phyloP scores from a whole-genome alignment of 2,888 invertebrate species.

The Plagodis pulveraria region DNA sequence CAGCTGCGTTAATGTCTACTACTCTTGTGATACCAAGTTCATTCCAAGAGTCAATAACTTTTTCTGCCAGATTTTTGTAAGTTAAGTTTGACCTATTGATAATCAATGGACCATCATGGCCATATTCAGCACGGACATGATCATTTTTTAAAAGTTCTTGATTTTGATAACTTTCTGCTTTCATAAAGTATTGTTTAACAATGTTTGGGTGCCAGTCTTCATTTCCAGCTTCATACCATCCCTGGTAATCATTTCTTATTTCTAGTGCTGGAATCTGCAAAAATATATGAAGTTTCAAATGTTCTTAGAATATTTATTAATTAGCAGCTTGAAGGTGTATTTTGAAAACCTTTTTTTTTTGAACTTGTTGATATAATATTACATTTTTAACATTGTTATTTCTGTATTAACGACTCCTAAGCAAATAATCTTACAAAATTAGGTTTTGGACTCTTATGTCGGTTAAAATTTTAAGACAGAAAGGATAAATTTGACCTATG shows the following conservation, averaged over 20 bases:
- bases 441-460: too few species aligned
- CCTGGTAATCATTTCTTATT: slow-evolving; percentile 73
- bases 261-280: slow-evolving; percentile 51
- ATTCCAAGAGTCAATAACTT: slow-evolving; percentile 64
- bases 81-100: slow-evolving; percentile 75
- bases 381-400: too few species aligned
- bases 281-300: background rate
- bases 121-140: slow-evolving; percentile 56
- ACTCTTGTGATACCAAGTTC: slow-evolving; percentile 70
- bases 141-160: slow-evolving; percentile 41
- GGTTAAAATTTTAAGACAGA: too few species aligned
- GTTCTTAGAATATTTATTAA: too few species aligned
- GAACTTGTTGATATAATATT: too few species aligned
- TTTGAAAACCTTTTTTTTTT: too few species aligned
- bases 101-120: slow-evolving; percentile 70
- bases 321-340: too few species aligned
- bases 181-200: slow-evolving; percentile 76
- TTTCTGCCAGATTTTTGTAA: slow-evolving; percentile 51
- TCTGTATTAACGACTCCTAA: too few species aligned
- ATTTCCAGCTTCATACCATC: slow-evolving; percentile 82
- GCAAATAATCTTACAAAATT: too few species aligned
- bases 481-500: too few species aligned
- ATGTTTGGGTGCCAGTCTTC: slow-evolving; percentile 81
- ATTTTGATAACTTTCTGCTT: slow-evolving; percentile 74
- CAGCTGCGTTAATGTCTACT: slow-evolving; percentile 67